These are phyloP conservation scores for Lophotis ruficrista DNA, from an alignment of 2,113 vertebrate species.

Conservation along the genomic window DNA sequence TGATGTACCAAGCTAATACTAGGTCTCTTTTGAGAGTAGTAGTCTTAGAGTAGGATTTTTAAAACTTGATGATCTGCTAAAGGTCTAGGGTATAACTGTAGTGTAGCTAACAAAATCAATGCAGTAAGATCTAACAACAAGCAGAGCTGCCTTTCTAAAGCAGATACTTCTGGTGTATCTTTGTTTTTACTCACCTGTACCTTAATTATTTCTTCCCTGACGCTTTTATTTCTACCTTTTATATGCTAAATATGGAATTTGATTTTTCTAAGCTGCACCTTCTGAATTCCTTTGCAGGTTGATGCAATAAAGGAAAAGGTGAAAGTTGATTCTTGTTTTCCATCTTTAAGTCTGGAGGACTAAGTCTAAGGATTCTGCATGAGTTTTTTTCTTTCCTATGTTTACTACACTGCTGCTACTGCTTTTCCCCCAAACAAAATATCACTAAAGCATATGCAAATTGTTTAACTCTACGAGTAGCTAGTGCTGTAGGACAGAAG, in stretches of 20 bases:
- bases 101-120: neutral
- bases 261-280: slow-evolving; percentile 89
- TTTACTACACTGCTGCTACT: slow-evolving; percentile 89
- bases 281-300: slow-evolving; percentile 99
- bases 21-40: neutral
- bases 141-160: slow-evolving; percentile 59
- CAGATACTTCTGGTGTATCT: slow-evolving; percentile 74
- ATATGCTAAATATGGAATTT: slow-evolving; percentile 82
- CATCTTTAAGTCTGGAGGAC: slow-evolving; percentile 96
- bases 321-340: slow-evolving; percentile 96
- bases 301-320: slow-evolving; percentile 96
- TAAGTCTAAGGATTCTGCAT: slow-evolving; percentile 95
- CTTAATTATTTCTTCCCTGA: slow-evolving; percentile 78
- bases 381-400: slow-evolving; percentile 86
- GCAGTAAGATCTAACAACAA: neutral
- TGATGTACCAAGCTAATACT: neutral
- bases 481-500: slow-evolving; percentile 79
- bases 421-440: slow-evolving; percentile 82
- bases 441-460: slow-evolving; percentile 86
- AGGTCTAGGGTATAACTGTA: neutral
- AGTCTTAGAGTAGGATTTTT: neutral
- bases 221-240: slow-evolving; percentile 84
- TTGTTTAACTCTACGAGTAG: slow-evolving; percentile 84
- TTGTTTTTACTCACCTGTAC: slow-evolving; percentile 72
- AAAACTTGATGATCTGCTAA: neutral